Conservation (phyloP, 2,888 invertebrate species). For the Imbricaverruca yamaguchii region DNA sequence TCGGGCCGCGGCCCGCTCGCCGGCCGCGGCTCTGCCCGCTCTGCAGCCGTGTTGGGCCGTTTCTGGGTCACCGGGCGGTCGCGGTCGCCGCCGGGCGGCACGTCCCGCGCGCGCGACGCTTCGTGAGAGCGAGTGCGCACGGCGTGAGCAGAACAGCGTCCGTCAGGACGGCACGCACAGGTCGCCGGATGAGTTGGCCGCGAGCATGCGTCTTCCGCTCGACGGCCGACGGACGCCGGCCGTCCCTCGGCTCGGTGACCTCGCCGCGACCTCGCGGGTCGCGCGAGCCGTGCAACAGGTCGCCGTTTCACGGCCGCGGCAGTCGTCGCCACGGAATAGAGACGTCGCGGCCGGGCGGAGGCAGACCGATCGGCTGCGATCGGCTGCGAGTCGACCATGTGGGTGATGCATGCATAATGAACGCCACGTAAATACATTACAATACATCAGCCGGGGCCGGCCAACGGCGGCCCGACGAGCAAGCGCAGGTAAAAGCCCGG, state of each 20-base stretch:
- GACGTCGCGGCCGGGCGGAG: background rate
- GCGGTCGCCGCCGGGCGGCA: too few relatives aligned
- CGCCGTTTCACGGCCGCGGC: background rate
- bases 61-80: background rate
- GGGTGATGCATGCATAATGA: conserved; percentile 18
- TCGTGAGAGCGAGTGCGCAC: too few relatives aligned
- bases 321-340: background rate
- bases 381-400: background rate
- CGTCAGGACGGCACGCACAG: background rate
- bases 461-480: background rate
- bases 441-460: conserved; percentile 9
- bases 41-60: background rate
- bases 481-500: background rate
- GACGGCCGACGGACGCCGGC: background rate
- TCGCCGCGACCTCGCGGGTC: background rate
- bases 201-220: background rate
- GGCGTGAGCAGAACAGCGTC: background rate
- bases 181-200: background rate
- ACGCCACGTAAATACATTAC: conserved; percentile 10
- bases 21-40: background rate
- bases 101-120: too few relatives aligned
- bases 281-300: background rate
- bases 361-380: too few relatives aligned
- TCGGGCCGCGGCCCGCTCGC: background rate
- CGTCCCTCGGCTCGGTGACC: background rate